A percentile compares a stretch with the other conserved stretches of the same genome.
Conservation (phyloP, 2,888 invertebrate genomes). For the Pachymerium ferrugineum region DNA sequence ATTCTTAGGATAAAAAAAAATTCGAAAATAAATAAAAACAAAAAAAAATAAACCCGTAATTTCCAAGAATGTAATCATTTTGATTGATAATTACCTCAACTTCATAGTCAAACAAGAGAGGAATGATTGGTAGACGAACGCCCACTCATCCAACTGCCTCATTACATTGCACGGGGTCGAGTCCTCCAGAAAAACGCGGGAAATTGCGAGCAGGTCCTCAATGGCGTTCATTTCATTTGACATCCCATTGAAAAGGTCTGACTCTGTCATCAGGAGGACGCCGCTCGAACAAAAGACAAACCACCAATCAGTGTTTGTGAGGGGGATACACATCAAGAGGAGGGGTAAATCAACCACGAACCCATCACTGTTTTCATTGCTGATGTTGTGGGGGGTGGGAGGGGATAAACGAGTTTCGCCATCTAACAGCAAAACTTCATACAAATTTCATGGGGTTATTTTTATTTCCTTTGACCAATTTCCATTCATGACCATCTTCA, state of each 20-base stretch:
- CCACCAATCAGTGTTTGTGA: constrained; percentile 4
- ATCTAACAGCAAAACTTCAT: neutral
- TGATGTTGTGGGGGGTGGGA: neutral
- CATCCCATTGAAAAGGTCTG: neutral
- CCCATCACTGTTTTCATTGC: neutral
- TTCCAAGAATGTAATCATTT: neutral
- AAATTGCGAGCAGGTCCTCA: constrained; percentile 13
- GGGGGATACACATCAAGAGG: neutral
- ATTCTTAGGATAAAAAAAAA: too few relatives aligned
- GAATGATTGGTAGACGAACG: neutral
- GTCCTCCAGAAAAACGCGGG: constrained; percentile 13
- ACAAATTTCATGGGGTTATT: neutral
- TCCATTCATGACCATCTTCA: neutral
- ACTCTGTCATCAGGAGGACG: constrained; percentile 7
- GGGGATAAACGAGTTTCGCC: neutral
- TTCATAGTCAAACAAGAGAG: neutral
- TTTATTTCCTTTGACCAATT: neutral
- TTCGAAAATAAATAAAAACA: neutral
- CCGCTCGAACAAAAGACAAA: constrained; percentile 13
- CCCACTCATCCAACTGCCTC: neutral
- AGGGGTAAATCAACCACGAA: constrained; percentile 1
- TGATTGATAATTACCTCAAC: neutral
- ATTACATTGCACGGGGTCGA: neutral
- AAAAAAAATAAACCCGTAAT: neutral
- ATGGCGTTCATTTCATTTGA: constrained; percentile 8